Base-by-base conservation (phyloP, 2,113 vertebrate species). In the Hyperopisus bebe region DNA sequence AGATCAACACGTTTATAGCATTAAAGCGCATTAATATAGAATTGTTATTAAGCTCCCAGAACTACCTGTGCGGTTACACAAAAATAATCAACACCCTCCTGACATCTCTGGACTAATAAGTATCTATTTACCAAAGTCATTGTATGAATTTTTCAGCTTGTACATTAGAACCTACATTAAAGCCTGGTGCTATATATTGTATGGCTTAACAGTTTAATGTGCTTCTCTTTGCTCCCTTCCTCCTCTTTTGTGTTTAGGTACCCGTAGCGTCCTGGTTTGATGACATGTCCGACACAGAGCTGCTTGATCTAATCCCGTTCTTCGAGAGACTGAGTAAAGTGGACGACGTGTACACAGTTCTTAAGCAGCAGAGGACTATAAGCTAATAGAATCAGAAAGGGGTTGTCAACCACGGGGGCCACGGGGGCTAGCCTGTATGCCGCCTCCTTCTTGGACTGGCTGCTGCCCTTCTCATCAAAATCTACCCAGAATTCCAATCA, bases 241-340 rank as follows among this genome's bases (percentile, higher is more conserved):
- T 89, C 27, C 90, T 35, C 27, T n/a, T 53, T n/a, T 83, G 13
- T 70, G 70, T 17, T 1, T 93, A 99, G 98, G 98, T 99, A 66
- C 98, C 98, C 0, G 98, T 99, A 88, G 97, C 95, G 11, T 99
- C 98, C 11, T 99, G 98, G 98, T 99, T 99, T 31, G 97, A 99
- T 66, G 98, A 99, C 95, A 98, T 97, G 97, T 96, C 96, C 0
- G 98, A 99, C 95, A 98, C 97, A 0, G 98, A 99, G 92, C 97
- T 99, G 88, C 96, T 99, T 0, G 98, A 99, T 90, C 97, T 99
- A 58, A 95, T 99, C 92, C 98, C 98, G 1, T 98, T 99, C 95
- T 99, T 99, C 3, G 98, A 99, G 95, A 96, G 97, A 95, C 97
- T 99, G 83, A 98, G 97, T 95, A 96, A 96, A 58, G 97, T 96